Evolutionary conservation across 2,888 invertebrate genomes (phyloP), one percentile per base, ranked within the genome.

Genomic region (Eupsilia transversa): DNA sequence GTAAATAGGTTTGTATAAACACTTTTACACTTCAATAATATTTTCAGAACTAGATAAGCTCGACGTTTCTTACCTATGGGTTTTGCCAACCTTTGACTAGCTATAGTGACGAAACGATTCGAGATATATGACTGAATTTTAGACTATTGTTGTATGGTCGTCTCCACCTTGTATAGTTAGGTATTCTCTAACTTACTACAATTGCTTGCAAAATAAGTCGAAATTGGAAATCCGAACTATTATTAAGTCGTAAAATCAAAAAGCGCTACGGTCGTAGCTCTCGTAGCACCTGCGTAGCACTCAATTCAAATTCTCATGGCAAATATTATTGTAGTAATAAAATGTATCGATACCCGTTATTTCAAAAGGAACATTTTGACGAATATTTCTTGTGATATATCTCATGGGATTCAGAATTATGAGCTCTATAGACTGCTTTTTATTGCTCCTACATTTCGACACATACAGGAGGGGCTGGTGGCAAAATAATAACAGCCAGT

Each of bases 271-370:
- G 46, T 27, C 59, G 72, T 41, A 73, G 73, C 41, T 17, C 14
- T n/a, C 38, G 74, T 74, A 74, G 75, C 79, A 52, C 63, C 33
- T 67, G 57, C 57, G 75, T 46, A 67, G 56, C 70, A 33, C 10
- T 49, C 60, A 74, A 35, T 63, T 75, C 35, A 43, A 30, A 75
- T 49, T 43, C 20, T 35, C n/a, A 65, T 12, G 9, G 57, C 46
- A 17, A n/a, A n/a, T n/a, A 64, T 12, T 27, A 72, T 46, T 30
- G 60, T 49, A 27, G 23, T 10, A 23, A 49, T 77, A 33, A 23
- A 56, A 77, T 63, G n/a, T n/a, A 63, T 61, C 20, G 30, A 69
- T 66, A n/a, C 41, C 14, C 41, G 27, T 35, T 61, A 35, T 56
- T 56, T 35, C 3, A 52, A 70, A 33, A 41, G 6, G 17, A 3